These are phyloP conservation scores for Vandiemenella viatica DNA, from an alignment of 2,888 invertebrate species.

Conservation along the genomic window DNA sequence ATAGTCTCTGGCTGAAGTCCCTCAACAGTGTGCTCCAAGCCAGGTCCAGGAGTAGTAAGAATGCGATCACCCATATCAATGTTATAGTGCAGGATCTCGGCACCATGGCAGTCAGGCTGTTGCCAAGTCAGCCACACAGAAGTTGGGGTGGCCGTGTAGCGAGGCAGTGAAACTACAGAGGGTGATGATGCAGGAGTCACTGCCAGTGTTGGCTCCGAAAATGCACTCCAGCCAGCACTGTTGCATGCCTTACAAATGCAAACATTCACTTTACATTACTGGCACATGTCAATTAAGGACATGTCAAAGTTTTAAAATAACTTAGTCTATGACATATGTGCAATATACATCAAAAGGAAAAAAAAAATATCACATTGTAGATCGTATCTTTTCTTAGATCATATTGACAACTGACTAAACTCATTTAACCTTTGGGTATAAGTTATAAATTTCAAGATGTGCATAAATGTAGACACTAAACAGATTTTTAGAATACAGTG, in stretches of 20 bases:
- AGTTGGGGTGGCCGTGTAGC: slow-evolving; percentile 51
- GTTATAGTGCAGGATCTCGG: slow-evolving; percentile 58
- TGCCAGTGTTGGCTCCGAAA: slow-evolving; percentile 48
- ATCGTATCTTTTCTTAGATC: no score
- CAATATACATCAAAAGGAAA: no score
- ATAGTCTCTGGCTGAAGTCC: slow-evolving; percentile 61
- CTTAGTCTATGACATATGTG: no score
- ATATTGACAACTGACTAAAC: no score
- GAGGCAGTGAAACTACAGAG: slow-evolving; percentile 36
- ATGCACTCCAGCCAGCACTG: slow-evolving; percentile 61
- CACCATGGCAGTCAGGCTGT: slow-evolving; percentile 58
- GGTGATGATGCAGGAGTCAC: slow-evolving; percentile 72
- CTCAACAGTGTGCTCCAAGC: slow-evolving; percentile 46
- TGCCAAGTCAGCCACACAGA: slow-evolving; percentile 58
- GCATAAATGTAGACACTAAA: no score
- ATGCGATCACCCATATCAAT: slow-evolving; percentile 48
- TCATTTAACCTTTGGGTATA: no score
- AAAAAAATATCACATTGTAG: no score
- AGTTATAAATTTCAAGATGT: no score
- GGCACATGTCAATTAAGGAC: no score
- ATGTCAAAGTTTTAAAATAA: no score
- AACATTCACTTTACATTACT: background rate
- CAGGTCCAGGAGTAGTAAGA: slow-evolving; percentile 38
- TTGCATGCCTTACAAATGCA: slow-evolving; percentile 43
- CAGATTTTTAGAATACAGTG: no score